Base-by-base conservation (phyloP, 2,888 invertebrate species). In the Crioceris asparagi region DNA sequence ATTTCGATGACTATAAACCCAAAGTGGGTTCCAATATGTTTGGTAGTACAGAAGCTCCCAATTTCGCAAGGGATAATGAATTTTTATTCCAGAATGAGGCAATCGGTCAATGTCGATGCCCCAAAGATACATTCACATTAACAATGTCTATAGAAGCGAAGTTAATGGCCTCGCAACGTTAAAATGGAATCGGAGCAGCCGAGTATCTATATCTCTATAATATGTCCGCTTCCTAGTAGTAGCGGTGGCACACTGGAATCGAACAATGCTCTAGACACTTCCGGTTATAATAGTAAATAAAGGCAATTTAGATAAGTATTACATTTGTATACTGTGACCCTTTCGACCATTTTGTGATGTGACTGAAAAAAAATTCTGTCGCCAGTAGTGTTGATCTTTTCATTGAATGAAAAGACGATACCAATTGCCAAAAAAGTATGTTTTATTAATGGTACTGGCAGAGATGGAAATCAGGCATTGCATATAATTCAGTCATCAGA, bases 91-190 rank as follows among this genome's bases (percentile, higher is more conserved):
- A 44, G 51, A 57, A 57, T 54, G 55, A 53, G 54, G 52, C 57
- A 57, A 58, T 58, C 57, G 55, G 55, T 55, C 55, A 60, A 56
- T 58, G 59, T 59, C 58, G 59, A 57, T 59, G 55, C 56, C 56
- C 58, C 50, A 55, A 59, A 59, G 59, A 58, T 57, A 57, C 58
- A 58, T 57, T 59, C 55, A 54, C 56, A 57, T 59, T 58, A 58
- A 58, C 56, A 54, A 54, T 55, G 55, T 59, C 58, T 56, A 56
- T 57, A 53, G 53, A 55, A 53, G 53, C 47, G 38, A 54, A 55
- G 56, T 57, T 56, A 57, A 58, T 56, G 53, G 57, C 50, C 41
- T 49, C 47, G 33, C 47, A 40, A 43, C 38, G 43, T 43, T 41
- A 41, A 42, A 40, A 44, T 44, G 40, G 44, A 45, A 41, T 43